These are phyloP conservation scores for Akabosia matsudoensis DNA, from an alignment of 1,140 invertebrate genomes.

Conservation along the genomic window DNA sequence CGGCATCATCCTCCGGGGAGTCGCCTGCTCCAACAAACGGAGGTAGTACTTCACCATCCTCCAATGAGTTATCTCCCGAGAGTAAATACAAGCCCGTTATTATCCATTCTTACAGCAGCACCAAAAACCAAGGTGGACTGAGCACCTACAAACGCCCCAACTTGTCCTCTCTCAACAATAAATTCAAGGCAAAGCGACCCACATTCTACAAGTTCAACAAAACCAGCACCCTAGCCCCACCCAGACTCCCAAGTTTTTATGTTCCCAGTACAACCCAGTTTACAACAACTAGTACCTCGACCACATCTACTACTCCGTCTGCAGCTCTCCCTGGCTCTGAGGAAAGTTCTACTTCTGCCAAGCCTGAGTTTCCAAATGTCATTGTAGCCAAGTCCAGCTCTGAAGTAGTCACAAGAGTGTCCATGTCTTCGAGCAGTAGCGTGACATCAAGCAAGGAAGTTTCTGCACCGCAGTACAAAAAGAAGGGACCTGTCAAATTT, in stretches of 20 bases:
- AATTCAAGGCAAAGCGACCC: slow-evolving; percentile 35
- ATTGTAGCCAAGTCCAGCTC: slow-evolving; percentile 27
- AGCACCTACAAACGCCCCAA: slow-evolving; percentile 17
- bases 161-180: slow-evolving; percentile 23
- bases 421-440: background rate
- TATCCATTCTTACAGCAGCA: slow-evolving; percentile 43
- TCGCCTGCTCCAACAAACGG: background rate
- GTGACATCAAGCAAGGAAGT: background rate
- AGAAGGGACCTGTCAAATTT: background rate
- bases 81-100: slow-evolving; percentile 36
- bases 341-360: background rate
- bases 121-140: slow-evolving; percentile 40
- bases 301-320: background rate
- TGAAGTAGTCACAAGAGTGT: slow-evolving; percentile 2
- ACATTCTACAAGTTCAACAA: slow-evolving; percentile 40
- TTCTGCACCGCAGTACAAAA: background rate
- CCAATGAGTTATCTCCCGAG: background rate
- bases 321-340: background rate
- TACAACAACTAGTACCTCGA: background rate
- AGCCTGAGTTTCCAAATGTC: slow-evolving; percentile 29
- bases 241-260: slow-evolving; percentile 41
- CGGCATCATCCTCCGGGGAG: background rate
- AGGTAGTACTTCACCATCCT: background rate
- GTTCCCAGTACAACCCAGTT: background rate
- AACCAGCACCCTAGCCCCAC: slow-evolving; percentile 40